Base-by-base conservation (phyloP, 2,888 invertebrate species). In the Apamea monoglypha region DNA sequence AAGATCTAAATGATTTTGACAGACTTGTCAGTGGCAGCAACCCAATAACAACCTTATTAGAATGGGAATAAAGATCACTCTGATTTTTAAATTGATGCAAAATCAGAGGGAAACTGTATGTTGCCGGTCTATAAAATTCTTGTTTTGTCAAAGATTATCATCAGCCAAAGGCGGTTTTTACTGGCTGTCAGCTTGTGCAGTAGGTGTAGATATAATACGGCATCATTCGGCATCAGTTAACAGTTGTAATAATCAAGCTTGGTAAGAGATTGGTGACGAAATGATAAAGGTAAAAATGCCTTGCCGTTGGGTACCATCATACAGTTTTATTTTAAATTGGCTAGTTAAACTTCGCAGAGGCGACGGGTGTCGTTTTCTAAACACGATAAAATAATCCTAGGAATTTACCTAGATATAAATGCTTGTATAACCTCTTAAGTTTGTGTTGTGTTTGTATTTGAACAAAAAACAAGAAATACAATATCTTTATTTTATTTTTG, bases 401-500 rank as follows among this genome's bases (percentile, higher is more conserved):
- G 0, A 16, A 61, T 16, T 32, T 32, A 63, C 16, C 25, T 66
- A 36, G 4, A 25, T 25, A 36, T 14, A 36, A 36, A 36, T 66
- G 7, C 36, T 25, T 36, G 3, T 14, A 66, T n/a, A 40, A 16
- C 36, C 25, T 7, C 25, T 8, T 25, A n/a, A 16, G 66, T 44
- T n/a, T 40, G 4, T 40, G n/a, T 16, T 25, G 36, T 12, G 8
- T 29, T 21, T 32, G 64, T 64, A 5, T 40, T 67, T 40, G n/a
- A 44, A 44, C 1, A 44, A 40, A 18, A 12, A 47, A 47, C 29
- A 50, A 50, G 69, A 69, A 21, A 47, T 1, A 21, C 47, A 25
- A 53, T 25, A 32, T 25, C 21, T 50, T 70, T 16, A 10, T 36
- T 69, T 25, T 69, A 12, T 71, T 40, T 59, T 82, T n/a, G 21